Evolutionary conservation across 2,888 invertebrate genomes (phyloP), one percentile per base, ranked within the genome.

Genomic region (Trachelus troglodyta): DNA sequence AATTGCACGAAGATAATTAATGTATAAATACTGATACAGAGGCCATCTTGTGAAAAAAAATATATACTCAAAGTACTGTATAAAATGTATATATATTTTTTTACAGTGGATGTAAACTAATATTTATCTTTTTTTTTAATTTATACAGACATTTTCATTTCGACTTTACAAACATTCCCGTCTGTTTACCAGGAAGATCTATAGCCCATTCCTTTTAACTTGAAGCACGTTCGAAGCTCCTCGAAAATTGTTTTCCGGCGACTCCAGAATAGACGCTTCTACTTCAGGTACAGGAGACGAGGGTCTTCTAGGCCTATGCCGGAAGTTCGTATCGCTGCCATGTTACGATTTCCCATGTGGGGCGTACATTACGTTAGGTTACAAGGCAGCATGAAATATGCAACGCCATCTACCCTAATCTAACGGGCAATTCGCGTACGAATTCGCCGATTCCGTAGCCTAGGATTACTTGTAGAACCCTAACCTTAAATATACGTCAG

Each of bases 321-420:
- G 56, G 56, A 56, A 56, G 56, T 56, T 56, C 31, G 79, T 82
- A 81, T 79, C 77, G 80, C 75, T 79, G 85, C 84, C 85, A 83
- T 84, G 87, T 88, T 88, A 87, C 87, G 87, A 90, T 90, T 90
- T 90, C 89, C 90, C 90, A 88, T 88, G 90, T 86, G 90, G 84
- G 89, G 85, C 84, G 87, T 90, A 87, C 86, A 86, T 89, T 88
- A 87, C 86, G 87, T 87, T 87, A 84, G 82, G 81, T 83, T 81
- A 85, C 84, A 81, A 85, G 82, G 86, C 84, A 82, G 87, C 88
- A 89, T 90, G 89, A 89, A 89, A 89, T 89, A 89, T 89, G 88
- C 88, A 89, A 85, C 86, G 86, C 86, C 88, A 88, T 89, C 88
- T 87, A 80, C 78, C 80, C 78, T 80, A 81, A 81, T 80, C 34